Conservation (phyloP, 2,797 vertebrate genomes). For the Gorsachius magnificus region DNA sequence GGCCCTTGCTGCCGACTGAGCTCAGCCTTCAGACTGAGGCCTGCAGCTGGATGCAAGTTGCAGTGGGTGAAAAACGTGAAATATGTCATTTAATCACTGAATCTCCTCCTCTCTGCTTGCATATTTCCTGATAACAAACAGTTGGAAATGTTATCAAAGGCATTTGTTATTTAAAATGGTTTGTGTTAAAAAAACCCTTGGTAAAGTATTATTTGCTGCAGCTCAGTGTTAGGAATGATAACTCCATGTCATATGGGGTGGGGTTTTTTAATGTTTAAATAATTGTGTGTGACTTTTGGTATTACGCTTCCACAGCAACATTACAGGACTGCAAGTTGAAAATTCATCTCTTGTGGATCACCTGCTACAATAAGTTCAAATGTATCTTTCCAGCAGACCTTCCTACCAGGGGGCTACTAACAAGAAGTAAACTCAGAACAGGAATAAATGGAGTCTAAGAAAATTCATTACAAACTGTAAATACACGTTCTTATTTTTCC, state of each 20-base stretch:
- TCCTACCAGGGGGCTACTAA: background rate
- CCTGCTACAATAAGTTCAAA: background rate
- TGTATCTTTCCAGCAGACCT: background rate
- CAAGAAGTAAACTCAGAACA: background rate
- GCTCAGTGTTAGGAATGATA: background rate
- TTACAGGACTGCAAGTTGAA: background rate
- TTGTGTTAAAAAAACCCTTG: background rate
- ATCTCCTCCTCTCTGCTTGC: background rate
- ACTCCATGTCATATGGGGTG: background rate
- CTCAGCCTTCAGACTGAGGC: background rate
- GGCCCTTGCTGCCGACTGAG: fast-evolving
- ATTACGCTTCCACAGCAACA: background rate
- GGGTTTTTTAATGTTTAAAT: background rate
- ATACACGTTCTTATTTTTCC: background rate
- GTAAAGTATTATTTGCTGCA: background rate
- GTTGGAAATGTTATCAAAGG: background rate
- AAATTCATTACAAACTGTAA: background rate
- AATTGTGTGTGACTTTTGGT: background rate
- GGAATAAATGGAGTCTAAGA: background rate
- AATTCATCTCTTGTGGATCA: background rate
- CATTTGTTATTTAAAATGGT: background rate
- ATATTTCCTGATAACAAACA: background rate
- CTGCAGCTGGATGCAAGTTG: background rate
- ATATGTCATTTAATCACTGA: background rate
- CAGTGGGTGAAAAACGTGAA: background rate